Base-by-base conservation (phyloP, 2,888 invertebrate species). In the Cremastinae sp. region DNA sequence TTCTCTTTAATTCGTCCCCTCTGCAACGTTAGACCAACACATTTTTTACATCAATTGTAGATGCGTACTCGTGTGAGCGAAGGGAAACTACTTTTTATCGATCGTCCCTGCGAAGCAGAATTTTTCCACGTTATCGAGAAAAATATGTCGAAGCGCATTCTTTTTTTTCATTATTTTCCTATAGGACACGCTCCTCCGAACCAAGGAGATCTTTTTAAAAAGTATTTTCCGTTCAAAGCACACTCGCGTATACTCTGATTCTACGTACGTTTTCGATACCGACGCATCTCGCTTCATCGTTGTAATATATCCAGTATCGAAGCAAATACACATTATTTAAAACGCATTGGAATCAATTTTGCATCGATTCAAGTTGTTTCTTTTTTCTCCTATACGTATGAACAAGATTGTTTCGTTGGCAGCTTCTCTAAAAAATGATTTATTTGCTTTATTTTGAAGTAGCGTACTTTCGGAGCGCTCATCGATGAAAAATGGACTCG, bases 11-110 rank as follows among this genome's bases (percentile, higher is more conserved):
- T 20, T 35, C 59, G 14, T 20, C n/a, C 45, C 12, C 20, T 20
- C 9, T 49, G 77, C 78, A 78, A 65, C 53, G 61, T 78, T 79
- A 80, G 61, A 78, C 71, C 75, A 75, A 77, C 74, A 76, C 71
- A 58, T 16, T 43, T 66, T 56, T 76, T 76, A 78, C 71, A 70
- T 62, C 71, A 78, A 76, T 71, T 39, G 74, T 49, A 56, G 55
- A 71, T 68, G 59, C 8, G 2, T 72, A 49, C 58, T 68, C 35
- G 22, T 10, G 41, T 22, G 35, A 16, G 28, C 35, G 37, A 16
- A 56, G 35, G 10, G 37, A 39, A 56, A 59, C 9, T 10, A 28
- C 45, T 64, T 14, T 53, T 56, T 20, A 35, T 58, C 35, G 18
- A 58, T 35, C n/a, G 7, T 69, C 69, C 55, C 18, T 35, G 56